Conservation (phyloP, 1,140 invertebrate genomes). For the Helicorthomorpha holstii region DNA sequence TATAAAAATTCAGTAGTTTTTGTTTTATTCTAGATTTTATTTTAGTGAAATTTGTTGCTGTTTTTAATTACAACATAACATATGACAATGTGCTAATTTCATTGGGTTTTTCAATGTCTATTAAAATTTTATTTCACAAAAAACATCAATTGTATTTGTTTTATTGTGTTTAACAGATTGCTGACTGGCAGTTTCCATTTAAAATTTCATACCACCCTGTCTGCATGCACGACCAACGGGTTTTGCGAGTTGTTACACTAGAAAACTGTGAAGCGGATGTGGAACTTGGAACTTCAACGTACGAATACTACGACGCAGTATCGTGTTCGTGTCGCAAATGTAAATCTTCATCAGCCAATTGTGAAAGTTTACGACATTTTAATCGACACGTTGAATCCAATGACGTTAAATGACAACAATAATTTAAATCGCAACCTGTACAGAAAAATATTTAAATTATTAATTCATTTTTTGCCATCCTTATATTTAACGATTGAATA, state of each 20-base stretch:
- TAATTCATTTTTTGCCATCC: too few relatives aligned
- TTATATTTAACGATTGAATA: too few relatives aligned
- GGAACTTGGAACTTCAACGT: slow-evolving; percentile 32
- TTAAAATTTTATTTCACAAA: neutral
- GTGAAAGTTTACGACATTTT: slow-evolving; percentile 35
- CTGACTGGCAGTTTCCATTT: slow-evolving; percentile 69
- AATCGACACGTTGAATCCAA: too few relatives aligned
- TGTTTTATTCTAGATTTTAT: neutral
- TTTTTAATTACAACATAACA: neutral
- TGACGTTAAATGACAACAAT: too few relatives aligned
- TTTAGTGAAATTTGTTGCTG: neutral
- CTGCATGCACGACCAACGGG: slow-evolving; percentile 51
- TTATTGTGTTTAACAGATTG: slow-evolving; percentile 33
- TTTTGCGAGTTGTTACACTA: slow-evolving; percentile 33
- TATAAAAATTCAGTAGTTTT: neutral
- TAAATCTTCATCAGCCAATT: slow-evolving; percentile 31
- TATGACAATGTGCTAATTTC: neutral
- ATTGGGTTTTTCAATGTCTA: neutral
- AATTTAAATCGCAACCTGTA: too few relatives aligned
- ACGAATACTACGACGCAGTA: slow-evolving; percentile 42
- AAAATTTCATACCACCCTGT: slow-evolving; percentile 66
- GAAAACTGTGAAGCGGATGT: slow-evolving; percentile 44
- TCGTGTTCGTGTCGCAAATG: slow-evolving; percentile 39
- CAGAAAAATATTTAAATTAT: too few relatives aligned
- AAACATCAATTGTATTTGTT: neutral